Evolutionary conservation across 2,113 vertebrate genomes (phyloP).

Genomic region (Tamias sibiricus): DNA sequence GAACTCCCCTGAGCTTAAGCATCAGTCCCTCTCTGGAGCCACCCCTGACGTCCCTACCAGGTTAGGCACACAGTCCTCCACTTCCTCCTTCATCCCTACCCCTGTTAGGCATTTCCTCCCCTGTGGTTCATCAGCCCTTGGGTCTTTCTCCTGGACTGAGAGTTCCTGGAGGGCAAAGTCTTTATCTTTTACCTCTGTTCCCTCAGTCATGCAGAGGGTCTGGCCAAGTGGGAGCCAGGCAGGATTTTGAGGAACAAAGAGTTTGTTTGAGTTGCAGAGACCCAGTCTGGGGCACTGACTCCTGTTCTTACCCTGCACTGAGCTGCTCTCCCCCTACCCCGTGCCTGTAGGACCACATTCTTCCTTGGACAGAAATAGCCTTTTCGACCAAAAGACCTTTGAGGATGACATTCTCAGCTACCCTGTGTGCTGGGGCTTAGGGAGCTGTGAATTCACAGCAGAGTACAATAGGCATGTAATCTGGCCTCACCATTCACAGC

Average conservation of each 20-base stretch:
- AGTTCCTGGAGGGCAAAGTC: background rate
- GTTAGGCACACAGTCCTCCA: too few species aligned
- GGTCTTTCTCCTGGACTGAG: background rate
- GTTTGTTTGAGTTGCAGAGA: background rate
- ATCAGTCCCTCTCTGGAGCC: background rate
- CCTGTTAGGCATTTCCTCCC: background rate
- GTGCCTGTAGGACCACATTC: background rate
- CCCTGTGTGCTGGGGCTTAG: background rate
- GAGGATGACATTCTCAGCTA: background rate
- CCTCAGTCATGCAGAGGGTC: background rate
- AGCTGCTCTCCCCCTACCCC: background rate
- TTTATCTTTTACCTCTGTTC: background rate
- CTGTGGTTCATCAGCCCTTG: background rate
- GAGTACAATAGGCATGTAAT: background rate
- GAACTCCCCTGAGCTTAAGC: background rate
- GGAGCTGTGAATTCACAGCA: background rate
- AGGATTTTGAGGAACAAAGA: background rate
- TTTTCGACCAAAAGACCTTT: background rate
- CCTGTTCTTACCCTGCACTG: background rate
- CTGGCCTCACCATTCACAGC: background rate
- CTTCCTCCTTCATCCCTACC: too few species aligned
- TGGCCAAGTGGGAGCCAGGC: background rate
- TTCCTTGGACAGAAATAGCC: background rate
- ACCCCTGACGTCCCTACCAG: too few species aligned
- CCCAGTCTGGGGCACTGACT: background rate